Conservation (phyloP, 2,113 vertebrate genomes). For the Limanda limanda region DNA sequence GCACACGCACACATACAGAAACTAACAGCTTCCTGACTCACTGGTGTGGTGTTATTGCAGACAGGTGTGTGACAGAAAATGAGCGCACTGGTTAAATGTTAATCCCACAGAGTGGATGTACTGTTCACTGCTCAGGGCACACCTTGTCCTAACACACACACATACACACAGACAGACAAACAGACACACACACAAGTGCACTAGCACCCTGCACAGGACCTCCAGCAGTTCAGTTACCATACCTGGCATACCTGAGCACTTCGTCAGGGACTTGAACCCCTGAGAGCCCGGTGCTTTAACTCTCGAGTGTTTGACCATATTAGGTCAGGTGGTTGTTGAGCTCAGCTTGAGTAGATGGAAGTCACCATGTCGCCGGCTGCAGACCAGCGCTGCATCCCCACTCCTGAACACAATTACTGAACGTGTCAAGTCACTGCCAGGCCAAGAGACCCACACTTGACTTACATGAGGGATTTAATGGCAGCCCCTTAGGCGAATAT, state of each 20-base stretch:
- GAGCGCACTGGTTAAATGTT: conserved; percentile 73
- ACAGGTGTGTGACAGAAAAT: conserved; percentile 65
- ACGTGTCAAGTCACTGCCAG: conserved; percentile 20
- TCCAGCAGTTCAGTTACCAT: conserved; percentile 70
- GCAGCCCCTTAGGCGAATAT: too few relatives aligned
- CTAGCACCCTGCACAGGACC: conserved; percentile 50
- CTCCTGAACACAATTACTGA: conserved; percentile 47
- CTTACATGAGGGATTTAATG: conserved; percentile 22
- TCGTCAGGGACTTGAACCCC: conserved; percentile 60
- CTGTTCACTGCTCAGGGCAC: conserved; percentile 59
- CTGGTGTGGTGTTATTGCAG: conserved; percentile 47
- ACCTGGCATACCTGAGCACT: conserved; percentile 74
- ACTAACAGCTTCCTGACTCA: conserved; percentile 53
- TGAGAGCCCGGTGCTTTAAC: conserved; percentile 32
- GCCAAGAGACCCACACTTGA: conserved; percentile 26
- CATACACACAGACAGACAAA: conserved; percentile 15
- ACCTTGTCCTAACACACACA: conserved; percentile 19
- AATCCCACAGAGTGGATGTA: conserved; percentile 77
- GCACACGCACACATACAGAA: not conserved
- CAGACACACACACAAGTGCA: not conserved
- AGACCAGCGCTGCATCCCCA: conserved; percentile 34
- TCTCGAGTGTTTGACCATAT: conserved; percentile 65
- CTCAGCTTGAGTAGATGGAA: conserved; percentile 38
- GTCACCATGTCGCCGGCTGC: conserved; percentile 26
- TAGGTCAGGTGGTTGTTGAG: conserved; percentile 56